phyloP scores from a whole-genome alignment of 2,888 invertebrate genomes.

The Trichogramma evanescens region DNA sequence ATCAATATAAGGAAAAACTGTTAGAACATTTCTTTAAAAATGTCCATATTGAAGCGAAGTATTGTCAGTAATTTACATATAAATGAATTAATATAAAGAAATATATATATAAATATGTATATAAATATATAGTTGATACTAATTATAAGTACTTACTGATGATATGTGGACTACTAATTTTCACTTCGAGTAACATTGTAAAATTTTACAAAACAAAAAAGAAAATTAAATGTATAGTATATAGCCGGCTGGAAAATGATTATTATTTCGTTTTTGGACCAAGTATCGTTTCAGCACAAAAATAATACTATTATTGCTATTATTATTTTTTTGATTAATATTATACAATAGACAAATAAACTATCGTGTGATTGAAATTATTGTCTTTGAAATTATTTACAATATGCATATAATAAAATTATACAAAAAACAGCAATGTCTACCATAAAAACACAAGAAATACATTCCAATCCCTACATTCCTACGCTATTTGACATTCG shows the following conservation, averaged over 20 bases:
- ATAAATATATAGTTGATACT: slow-evolving; percentile 31
- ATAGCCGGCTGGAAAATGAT: slow-evolving; percentile 28
- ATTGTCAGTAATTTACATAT: slow-evolving; percentile 37
- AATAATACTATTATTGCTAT: too few species aligned
- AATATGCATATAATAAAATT: too few species aligned
- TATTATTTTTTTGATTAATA: slow-evolving; percentile 9
- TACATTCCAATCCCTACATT: too few species aligned
- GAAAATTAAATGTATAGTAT: slow-evolving; percentile 7
- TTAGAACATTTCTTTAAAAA: slow-evolving; percentile 36
- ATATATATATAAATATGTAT: slow-evolving; percentile 18
- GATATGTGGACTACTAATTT: slow-evolving; percentile 31
- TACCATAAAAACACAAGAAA: too few species aligned
- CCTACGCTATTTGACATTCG: too few species aligned
- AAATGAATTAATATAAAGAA: slow-evolving; percentile 19
- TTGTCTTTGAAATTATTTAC: too few species aligned
- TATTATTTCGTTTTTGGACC: slow-evolving; percentile 44
- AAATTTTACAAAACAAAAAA: slow-evolving; percentile 23
- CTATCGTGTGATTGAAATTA: slow-evolving; percentile 40
- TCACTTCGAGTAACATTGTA: slow-evolving; percentile 36
- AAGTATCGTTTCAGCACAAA: slow-evolving; percentile 32
- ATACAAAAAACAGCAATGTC: too few species aligned
- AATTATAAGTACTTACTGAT: slow-evolving; percentile 36
- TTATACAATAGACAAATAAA: slow-evolving; percentile 45
- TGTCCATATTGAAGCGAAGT: slow-evolving; percentile 34
- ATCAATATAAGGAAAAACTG: slow-evolving; percentile 28